Evolutionary conservation across 2,888 invertebrate genomes (phyloP).

Genomic region (Glaucopsyche alexis): DNA sequence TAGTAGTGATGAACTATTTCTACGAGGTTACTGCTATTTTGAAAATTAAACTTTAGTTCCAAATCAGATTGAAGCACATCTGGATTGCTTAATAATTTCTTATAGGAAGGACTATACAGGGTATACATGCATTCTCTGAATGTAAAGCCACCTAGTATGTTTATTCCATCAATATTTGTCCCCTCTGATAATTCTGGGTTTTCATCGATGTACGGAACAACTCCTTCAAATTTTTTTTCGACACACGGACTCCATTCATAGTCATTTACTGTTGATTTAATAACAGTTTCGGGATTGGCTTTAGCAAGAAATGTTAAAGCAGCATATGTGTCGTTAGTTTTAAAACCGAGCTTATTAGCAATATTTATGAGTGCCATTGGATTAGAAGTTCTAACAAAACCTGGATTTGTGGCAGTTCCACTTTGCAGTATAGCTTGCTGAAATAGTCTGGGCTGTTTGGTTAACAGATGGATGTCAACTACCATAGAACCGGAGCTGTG

Average conservation of each 20-base stretch:
- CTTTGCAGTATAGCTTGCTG: slow-evolving; percentile 26
- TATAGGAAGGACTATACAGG: neutral
- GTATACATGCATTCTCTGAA: neutral
- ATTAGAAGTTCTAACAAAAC: neutral
- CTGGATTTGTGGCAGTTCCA: slow-evolving; percentile 1
- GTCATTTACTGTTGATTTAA: neutral
- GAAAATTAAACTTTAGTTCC: neutral
- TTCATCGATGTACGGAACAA: neutral
- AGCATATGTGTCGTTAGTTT: neutral
- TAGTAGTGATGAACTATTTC: neutral
- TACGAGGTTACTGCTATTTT: neutral
- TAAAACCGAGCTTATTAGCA: slow-evolving; percentile 15
- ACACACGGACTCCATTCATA: neutral
- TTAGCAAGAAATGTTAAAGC: slow-evolving; percentile 5
- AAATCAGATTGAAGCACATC: neutral
- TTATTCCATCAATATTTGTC: neutral
- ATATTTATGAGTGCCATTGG: neutral
- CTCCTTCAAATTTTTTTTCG: neutral
- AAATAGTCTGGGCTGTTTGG: neutral
- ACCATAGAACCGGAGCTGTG: slow-evolving; percentile 22
- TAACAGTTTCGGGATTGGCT: neutral
- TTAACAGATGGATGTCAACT: slow-evolving; percentile 10
- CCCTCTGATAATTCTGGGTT: neutral
- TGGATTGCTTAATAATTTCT: neutral
- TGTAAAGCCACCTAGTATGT: slow-evolving; percentile 8